Percentiles rank a stretch among this genome's conserved stretches.
Evolutionary conservation across 2,888 invertebrate genomes (phyloP).

Genomic region (Hyles lineata): DNA sequence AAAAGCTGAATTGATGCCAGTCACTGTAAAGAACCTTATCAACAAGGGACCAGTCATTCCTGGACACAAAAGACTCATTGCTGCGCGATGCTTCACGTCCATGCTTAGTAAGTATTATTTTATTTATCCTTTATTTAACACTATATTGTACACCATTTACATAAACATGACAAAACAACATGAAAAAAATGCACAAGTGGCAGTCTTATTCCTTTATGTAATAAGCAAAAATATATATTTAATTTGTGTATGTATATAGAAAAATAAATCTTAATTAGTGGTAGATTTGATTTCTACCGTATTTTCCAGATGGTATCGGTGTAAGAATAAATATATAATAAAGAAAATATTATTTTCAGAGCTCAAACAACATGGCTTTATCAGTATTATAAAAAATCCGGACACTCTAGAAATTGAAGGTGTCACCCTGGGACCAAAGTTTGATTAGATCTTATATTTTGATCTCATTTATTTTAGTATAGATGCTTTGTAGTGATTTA

Average conservation of each 20-base stretch:
- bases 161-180: no score
- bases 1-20: conserved; percentile 40
- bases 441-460: conserved; percentile 41
- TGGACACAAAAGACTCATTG: conserved; percentile 54
- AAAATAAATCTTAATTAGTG: no score
- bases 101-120: conserved; percentile 64
- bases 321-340: no score
- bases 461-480: conserved; percentile 31
- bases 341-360: conserved; percentile 56
- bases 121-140: conserved; percentile 1
- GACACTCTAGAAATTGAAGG: conserved; percentile 62
- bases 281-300: not conserved
- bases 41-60: conserved; percentile 55
- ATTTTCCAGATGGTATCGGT: conserved; percentile 20
- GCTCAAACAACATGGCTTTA: conserved; percentile 68
- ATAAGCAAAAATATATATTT: not conserved
- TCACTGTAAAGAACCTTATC: conserved; percentile 55
- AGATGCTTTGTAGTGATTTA: not conserved
- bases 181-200: no score
- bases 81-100: conserved; percentile 70
- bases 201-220: no score
- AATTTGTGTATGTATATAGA: not conserved
- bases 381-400: conserved; percentile 59
- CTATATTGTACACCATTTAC: no score
- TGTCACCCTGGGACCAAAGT: conserved; percentile 59